Base-by-base conservation (phyloP, 2,113 vertebrate genomes). In the Dipodomys merriami region DNA sequence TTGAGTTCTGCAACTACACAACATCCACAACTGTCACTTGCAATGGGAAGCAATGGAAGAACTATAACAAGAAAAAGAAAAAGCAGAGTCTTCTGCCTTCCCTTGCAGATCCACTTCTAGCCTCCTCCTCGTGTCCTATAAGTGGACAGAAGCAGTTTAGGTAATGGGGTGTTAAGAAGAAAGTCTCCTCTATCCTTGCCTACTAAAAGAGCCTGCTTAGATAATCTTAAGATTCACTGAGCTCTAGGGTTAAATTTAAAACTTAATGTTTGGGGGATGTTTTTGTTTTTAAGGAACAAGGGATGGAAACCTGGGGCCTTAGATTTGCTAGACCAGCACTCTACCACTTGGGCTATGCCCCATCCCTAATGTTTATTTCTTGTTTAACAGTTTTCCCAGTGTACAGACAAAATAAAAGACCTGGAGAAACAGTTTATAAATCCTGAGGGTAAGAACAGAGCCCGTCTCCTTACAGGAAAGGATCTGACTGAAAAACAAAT, bases 321-420 rank as follows among this genome's bases (percentile, higher is more conserved):
- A 22, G 60, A 12, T 49, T 49, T 49, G 49, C 12, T 49, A 49
- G 49, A 49, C 49, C 60, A 62, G 19, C 60, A 62, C 60, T 62
- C 60, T 22, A 62, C 60, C 20, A 62, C 60, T 62, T 62, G 60
- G 16, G 19, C 60, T 62, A 62, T 22, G 20, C 20, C 60, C 60
- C 20, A 62, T 16, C 60, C 73, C 86, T 88, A 77, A 90, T 53
- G 25, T 90, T 85, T 80, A 62, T 49, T 88, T 93, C 86, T 96
- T 91, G 13, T 97, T 96, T 90, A 46, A 91, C 67, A 99, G 99
- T 97, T 99, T 96, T 98, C 98, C 49, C 98, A 99, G 96, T 99
- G 98, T 91, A 98, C 97, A 81, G 98, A 99, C 94, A 98, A 96
- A 96, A 98, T 96, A 69, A 98, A 80, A 94, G 96, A 83, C 33